Conservation (phyloP, 2,113 vertebrate species). For the Ophiodon elongatus region DNA sequence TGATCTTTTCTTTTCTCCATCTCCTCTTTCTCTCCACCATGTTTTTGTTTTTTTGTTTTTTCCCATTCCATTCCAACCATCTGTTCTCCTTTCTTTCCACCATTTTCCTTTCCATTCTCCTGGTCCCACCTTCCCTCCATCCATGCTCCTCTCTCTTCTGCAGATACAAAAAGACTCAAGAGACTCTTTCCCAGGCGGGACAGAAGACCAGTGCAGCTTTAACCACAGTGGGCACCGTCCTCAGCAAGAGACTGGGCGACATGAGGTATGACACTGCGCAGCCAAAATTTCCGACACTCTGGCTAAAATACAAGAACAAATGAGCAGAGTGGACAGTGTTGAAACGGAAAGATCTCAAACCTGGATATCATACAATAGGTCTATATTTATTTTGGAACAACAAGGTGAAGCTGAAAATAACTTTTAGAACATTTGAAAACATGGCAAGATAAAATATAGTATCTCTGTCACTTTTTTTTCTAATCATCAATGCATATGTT, state of each 20-base stretch:
- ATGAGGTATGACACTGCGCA: constrained; percentile 88
- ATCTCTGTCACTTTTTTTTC: no score
- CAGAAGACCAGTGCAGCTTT: constrained; percentile 95
- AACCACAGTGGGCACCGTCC: constrained; percentile 90
- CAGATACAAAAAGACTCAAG: constrained; percentile 99
- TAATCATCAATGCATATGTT: no score
- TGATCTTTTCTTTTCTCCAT: background rate
- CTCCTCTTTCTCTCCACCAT: background rate
- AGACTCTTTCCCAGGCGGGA: constrained; percentile 95
- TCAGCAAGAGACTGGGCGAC: constrained; percentile 92
- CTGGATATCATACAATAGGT: background rate
- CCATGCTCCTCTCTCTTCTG: background rate
- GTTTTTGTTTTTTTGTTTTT: background rate
- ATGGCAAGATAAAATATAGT: background rate
- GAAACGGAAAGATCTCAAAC: background rate
- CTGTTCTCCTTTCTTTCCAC: background rate
- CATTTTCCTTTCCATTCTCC: background rate
- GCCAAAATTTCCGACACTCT: background rate
- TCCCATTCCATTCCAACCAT: background rate
- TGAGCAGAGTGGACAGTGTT: constrained; percentile 6
- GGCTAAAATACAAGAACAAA: background rate
- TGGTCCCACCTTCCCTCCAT: background rate
- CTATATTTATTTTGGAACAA: background rate
- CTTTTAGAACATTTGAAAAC: background rate
- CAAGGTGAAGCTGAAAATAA: background rate